Conservation (phyloP, 1,140 invertebrate species). For the Neoseiulus cucumeris region DNA sequence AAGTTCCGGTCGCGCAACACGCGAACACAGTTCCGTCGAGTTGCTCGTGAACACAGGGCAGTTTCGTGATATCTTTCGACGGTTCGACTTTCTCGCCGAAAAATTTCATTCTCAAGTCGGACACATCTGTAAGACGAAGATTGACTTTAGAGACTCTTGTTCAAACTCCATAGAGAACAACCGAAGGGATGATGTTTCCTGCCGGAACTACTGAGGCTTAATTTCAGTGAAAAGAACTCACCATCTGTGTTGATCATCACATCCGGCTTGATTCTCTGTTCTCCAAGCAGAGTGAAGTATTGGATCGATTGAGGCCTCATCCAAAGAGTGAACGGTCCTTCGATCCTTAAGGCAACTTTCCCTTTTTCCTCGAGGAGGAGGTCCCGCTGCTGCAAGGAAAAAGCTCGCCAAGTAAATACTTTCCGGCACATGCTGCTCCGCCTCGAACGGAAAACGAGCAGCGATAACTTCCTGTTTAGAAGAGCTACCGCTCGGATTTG, state of each 20-base stretch:
- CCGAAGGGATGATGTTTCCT: too few species aligned
- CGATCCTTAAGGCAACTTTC: constrained; percentile 55
- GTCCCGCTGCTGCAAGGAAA: constrained; percentile 37
- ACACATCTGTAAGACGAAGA: constrained; percentile 25
- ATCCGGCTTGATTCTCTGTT: constrained; percentile 31
- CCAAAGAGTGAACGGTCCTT: constrained; percentile 68
- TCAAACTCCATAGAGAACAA: too few species aligned
- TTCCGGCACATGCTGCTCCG: too few species aligned
- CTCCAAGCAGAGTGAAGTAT: constrained; percentile 63
- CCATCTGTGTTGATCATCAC: constrained; percentile 39
- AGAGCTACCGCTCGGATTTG: too few species aligned
- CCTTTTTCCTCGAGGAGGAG: constrained; percentile 46
- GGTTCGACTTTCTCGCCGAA: constrained; percentile 22
- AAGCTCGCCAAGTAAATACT: too few species aligned
- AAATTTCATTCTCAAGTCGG: constrained; percentile 22
- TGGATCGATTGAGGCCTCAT: constrained; percentile 46
- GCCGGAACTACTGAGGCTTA: too few species aligned
- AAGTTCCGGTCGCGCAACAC: constrained; percentile 62
- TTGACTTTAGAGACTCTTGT: constrained; percentile 1
- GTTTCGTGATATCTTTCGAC: constrained; percentile 23
- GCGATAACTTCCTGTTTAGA: too few species aligned
- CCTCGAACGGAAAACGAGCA: too few species aligned
- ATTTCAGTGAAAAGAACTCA: constrained; percentile 27
- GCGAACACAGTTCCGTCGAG: constrained; percentile 72
- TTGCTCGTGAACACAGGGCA: constrained; percentile 62